Conservation (phyloP, 2,888 invertebrate species). For the Gisinianus flammeolus region DNA sequence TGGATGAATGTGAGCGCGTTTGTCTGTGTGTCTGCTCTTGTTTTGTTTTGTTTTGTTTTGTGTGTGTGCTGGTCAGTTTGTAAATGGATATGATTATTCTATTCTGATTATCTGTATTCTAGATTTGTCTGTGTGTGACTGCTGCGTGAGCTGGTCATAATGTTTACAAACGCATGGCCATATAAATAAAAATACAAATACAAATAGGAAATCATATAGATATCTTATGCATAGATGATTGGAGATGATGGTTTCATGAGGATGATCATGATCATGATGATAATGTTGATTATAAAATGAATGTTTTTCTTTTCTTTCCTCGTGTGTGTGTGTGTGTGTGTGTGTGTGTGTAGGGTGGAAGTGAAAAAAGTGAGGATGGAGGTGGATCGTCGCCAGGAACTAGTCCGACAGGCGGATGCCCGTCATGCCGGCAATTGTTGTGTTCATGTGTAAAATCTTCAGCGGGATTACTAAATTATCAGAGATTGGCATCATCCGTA, state of each 20-base stretch:
- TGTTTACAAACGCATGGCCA: too few relatives aligned
- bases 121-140: too few relatives aligned
- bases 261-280: background rate
- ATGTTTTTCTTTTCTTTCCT: background rate
- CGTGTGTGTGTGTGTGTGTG: background rate
- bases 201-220: too few relatives aligned
- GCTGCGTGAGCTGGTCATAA: too few relatives aligned
- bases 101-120: too few relatives aligned
- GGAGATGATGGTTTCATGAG: background rate
- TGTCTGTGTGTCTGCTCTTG: background rate
- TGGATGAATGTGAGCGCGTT: background rate
- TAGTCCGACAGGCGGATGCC: constrained; percentile 56
- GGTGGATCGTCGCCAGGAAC: constrained; percentile 56
- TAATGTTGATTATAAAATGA: background rate
- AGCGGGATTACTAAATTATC: constrained; percentile 62
- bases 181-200: too few relatives aligned
- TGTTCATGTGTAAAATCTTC: constrained; percentile 63
- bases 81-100: too few relatives aligned
- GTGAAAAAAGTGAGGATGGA: constrained; percentile 58
- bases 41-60: background rate
- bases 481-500: constrained; percentile 59
- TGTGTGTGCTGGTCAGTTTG: constrained; percentile 2
- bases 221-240: too few relatives aligned
- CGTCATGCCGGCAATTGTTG: constrained; percentile 58
- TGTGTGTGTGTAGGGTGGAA: constrained; percentile 47